Evolutionary conservation across 2,888 invertebrate genomes (phyloP).

Genomic region (Embidobia sp.): DNA sequence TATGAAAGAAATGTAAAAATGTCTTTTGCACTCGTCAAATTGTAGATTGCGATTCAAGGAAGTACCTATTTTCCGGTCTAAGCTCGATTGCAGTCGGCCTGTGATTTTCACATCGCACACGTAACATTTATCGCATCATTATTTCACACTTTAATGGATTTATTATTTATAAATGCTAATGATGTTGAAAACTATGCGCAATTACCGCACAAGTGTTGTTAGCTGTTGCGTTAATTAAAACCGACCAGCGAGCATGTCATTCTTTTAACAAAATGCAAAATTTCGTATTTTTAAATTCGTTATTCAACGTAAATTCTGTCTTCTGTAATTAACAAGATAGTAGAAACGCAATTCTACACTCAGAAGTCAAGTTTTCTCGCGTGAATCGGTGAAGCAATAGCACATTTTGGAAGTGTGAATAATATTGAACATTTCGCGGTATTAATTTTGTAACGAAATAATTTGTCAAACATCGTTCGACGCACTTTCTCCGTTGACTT

Average conservation of each 20-base stretch:
- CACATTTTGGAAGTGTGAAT: no score
- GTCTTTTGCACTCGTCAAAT: slow-evolving; percentile 35
- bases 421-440: no score
- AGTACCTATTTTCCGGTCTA: slow-evolving; percentile 56
- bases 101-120: slow-evolving; percentile 57
- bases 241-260: no score
- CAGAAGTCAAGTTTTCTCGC: no score
- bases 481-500: slow-evolving; percentile 41
- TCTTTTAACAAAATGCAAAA: no score
- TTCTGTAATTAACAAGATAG: no score
- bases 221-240: slow-evolving; percentile 5
- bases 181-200: slow-evolving; percentile 4
- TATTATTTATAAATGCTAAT: slow-evolving; percentile 55
- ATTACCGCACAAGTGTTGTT: slow-evolving; percentile 17
- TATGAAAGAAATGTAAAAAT: slow-evolving; percentile 7
- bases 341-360: no score
- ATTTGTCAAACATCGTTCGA: slow-evolving; percentile 14
- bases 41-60: slow-evolving; percentile 43
- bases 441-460: slow-evolving; percentile 16
- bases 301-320: no score
- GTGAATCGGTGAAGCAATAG: no score
- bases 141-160: slow-evolving; percentile 62
- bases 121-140: slow-evolving; percentile 62
- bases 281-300: no score
- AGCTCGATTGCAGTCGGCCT: slow-evolving; percentile 35